Conservation (phyloP, 2,797 vertebrate genomes). For the Acanthurus leucopareius region DNA sequence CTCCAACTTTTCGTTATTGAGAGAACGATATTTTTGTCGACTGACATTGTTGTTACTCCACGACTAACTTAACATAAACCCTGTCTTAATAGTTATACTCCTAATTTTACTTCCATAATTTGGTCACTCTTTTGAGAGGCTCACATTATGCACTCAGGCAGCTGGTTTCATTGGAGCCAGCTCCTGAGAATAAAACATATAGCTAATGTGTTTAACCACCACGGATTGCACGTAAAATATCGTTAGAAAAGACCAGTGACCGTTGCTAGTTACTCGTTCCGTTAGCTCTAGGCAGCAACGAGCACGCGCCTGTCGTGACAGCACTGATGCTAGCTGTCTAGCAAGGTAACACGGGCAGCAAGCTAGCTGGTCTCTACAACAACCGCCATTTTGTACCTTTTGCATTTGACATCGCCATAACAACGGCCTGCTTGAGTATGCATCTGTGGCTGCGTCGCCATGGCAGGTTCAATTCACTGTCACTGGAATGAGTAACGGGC, state of each 20-base stretch:
- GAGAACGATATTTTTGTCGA: background rate
- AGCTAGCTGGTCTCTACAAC: slow-evolving; percentile 85
- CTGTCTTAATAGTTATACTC: background rate
- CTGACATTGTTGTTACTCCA: background rate
- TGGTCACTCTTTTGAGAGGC: background rate
- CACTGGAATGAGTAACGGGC: slow-evolving; percentile 53
- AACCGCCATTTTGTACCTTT: slow-evolving; percentile 91
- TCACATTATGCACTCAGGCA: slow-evolving; percentile 19
- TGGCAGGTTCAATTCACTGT: slow-evolving; percentile 67
- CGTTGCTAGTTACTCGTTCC: background rate
- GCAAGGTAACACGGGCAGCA: slow-evolving; percentile 60
- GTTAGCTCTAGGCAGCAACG: background rate
- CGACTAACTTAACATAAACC: background rate
- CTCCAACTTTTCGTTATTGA: slow-evolving; percentile 36
- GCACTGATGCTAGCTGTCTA: slow-evolving; percentile 51
- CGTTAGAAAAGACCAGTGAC: background rate
- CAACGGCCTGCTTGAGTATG: slow-evolving; percentile 84
- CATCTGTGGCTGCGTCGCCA: slow-evolving; percentile 79
- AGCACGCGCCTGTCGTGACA: slow-evolving; percentile 68
- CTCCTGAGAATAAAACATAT: background rate
- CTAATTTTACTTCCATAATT: background rate
- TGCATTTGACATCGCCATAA: slow-evolving; percentile 92
- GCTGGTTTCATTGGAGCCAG: background rate
- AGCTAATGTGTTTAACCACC: background rate
- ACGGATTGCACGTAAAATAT: background rate